Evolutionary conservation across 2,888 invertebrate species (phyloP), one percentile per base, ranked within the genome.

Genomic region (Pterostichus madidus): DNA sequence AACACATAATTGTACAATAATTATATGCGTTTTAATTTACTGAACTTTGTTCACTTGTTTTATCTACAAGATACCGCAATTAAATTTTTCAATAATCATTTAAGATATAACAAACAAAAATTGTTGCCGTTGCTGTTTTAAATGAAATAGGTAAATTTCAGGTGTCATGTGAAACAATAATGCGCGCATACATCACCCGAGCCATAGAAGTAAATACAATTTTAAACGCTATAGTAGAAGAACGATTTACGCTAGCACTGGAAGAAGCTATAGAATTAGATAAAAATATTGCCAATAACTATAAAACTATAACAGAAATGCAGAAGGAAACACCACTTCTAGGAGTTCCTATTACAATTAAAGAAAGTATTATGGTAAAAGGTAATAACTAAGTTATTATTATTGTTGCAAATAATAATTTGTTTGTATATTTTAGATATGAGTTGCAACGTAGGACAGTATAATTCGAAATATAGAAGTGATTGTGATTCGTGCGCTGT

Each of bases 301-400:
- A 90, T n/a, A 91, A 92, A 64, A 91, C 91, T 4, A 90, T 92
- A 13, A 92, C 93, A 52, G 92, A 93, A 75, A 91, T 96, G 86
- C 93, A 92, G 84, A 91, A 91, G 83, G 92, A 94, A 68, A 94
- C 93, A 85, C 97, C 97, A 0, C 90, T 97, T 84, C 90, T 96
- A 8, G 97, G 97, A 5, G 93, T 98, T 3, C 98, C 98, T 0
- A 91, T 97, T 84, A 96, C 97, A 5, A 94, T 96, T 0, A 98
- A 97, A 89, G 96, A 96, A 89, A 94, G 94, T 86, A 94, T 96
- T 86, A 93, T 93, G 73, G 93, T 96, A 2, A 93, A 95, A 92
- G 97, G 95, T 93, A 88, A 44, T 80, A n/a, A 32, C 0, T 68
- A 3, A 68, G 3, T 11, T n/a, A 53, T 49, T 49, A 49, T 31